Percentiles rank a stretch among this genome's conserved stretches.
phyloP scores from a whole-genome alignment of 2,888 invertebrate genomes.

The Crossocerus cetratus region DNA sequence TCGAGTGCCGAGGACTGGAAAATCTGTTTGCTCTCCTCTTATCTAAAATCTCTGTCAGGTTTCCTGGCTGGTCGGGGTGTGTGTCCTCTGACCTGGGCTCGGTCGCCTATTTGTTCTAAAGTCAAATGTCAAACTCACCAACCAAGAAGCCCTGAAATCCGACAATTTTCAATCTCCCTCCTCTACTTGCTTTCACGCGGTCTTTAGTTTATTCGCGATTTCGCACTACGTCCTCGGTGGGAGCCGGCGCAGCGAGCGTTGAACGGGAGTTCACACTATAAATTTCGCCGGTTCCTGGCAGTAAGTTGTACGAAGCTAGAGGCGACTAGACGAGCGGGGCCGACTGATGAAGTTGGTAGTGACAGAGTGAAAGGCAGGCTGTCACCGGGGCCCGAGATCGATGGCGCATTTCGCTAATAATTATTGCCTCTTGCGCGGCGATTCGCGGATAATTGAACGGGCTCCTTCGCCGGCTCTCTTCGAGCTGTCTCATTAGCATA shows the following conservation, averaged over 20 bases:
- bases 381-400: slow-evolving; percentile 58
- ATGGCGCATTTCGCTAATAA: slow-evolving; percentile 63
- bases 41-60: slow-evolving; percentile 1
- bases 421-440: slow-evolving; percentile 54
- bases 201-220: too few relatives aligned
- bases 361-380: slow-evolving; percentile 36
- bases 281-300: slow-evolving; percentile 29
- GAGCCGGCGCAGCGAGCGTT: too few relatives aligned
- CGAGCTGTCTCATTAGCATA: slow-evolving; percentile 64
- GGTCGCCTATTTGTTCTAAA: too few relatives aligned
- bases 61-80: neutral
- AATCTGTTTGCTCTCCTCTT: slow-evolving; percentile 8
- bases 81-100: too few relatives aligned
- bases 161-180: too few relatives aligned
- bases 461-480: slow-evolving; percentile 17
- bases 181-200: too few relatives aligned
- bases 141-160: too few relatives aligned
- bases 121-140: too few relatives aligned
- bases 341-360: slow-evolving; percentile 12
- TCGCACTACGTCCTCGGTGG: too few relatives aligned
- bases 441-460: slow-evolving; percentile 47
- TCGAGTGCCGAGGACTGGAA: slow-evolving; percentile 6
- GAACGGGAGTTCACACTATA: neutral
- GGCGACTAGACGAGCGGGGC: neutral
- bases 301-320: neutral